Evolutionary conservation across 2,888 invertebrate genomes (phyloP).

Genomic region (Euzetes globulus): DNA sequence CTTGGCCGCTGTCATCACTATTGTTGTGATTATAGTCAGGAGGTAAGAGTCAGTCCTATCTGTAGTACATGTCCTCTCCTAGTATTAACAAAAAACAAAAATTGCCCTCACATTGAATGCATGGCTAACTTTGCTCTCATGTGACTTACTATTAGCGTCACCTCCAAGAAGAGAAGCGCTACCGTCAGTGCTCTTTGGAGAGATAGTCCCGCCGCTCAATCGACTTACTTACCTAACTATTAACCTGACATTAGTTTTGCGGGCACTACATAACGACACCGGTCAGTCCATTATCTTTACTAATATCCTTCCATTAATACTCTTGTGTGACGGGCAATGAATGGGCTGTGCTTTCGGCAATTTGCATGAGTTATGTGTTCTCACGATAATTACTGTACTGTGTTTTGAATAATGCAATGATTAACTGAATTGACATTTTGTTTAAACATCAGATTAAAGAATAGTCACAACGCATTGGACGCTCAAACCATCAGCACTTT

Average conservation of each 20-base stretch:
- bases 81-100: neutral
- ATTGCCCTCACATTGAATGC: neutral
- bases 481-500: slow-evolving; percentile 39
- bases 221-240: slow-evolving; percentile 32
- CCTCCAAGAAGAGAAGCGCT: slow-evolving; percentile 34
- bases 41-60: slow-evolving; percentile 57
- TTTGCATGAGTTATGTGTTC: neutral
- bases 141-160: slow-evolving; percentile 15
- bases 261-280: slow-evolving; percentile 6
- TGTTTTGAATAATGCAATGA: neutral
- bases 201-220: slow-evolving; percentile 31
- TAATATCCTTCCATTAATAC: neutral
- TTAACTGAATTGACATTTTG: neutral
- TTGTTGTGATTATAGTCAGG: slow-evolving; percentile 74
- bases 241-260: slow-evolving; percentile 17
- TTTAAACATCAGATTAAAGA: slow-evolving; percentile 34
- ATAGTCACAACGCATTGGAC: slow-evolving; percentile 36
- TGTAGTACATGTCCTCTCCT: neutral
- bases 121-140: slow-evolving; percentile 22
- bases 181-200: slow-evolving; percentile 35
- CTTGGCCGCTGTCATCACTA: slow-evolving; percentile 77
- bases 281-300: neutral
- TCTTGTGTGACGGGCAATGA: neutral
- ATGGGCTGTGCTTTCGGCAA: neutral
- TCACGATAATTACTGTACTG: neutral